Percentiles rank a stretch among this genome's conserved stretches.
phyloP scores from a whole-genome alignment of 2,113 vertebrate species.

The Ceyx margarethae region DNA sequence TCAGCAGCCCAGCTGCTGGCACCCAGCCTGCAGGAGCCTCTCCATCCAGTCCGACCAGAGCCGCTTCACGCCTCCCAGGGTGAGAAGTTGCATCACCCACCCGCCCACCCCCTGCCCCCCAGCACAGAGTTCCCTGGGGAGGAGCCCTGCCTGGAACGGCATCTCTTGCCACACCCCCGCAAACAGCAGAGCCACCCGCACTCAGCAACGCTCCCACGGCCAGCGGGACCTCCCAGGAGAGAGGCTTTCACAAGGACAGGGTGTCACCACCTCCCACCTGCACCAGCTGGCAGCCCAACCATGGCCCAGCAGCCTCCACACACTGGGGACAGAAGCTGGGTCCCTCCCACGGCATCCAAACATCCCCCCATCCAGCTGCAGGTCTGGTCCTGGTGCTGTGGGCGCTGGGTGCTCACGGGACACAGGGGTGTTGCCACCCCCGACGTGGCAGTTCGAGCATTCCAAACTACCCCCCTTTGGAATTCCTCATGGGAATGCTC shows the following conservation, averaged over 20 bases:
- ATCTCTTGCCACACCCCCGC: background rate
- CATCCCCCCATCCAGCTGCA: background rate
- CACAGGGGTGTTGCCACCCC: no score
- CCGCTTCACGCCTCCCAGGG: background rate
- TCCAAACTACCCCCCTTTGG: background rate
- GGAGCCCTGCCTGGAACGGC: background rate
- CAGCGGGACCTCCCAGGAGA: background rate
- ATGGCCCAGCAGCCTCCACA: background rate
- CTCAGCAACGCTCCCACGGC: background rate
- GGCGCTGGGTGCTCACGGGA: background rate
- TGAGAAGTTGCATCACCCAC: background rate
- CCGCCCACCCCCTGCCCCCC: background rate
- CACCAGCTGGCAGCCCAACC: background rate
- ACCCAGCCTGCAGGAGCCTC: background rate
- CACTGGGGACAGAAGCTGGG: background rate
- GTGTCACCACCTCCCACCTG: background rate
- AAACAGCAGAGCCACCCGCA: background rate
- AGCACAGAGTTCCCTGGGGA: background rate
- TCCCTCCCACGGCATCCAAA: background rate
- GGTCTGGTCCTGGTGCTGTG: background rate
- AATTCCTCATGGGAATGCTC: background rate
- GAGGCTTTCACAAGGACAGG: background rate
- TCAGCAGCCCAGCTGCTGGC: background rate
- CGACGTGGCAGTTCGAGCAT: background rate
- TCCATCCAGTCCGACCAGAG: constrained; percentile 1